Base-by-base conservation (phyloP, 2,888 invertebrate species). In the Agrochola macilenta region DNA sequence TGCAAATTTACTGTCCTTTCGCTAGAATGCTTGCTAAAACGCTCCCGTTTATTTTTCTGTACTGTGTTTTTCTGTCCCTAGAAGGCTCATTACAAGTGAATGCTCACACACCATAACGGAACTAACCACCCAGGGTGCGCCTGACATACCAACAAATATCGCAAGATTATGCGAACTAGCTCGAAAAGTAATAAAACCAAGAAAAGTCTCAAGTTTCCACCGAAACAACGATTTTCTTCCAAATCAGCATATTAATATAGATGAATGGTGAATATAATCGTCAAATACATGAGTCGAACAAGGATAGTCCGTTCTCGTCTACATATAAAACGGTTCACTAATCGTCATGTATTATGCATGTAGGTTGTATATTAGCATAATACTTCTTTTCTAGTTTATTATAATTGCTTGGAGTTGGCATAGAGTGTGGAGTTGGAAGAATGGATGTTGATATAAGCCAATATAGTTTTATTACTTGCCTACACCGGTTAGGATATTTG, bases 351-450 rank as follows among this genome's bases (percentile, higher is more conserved):
- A 78, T 88, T 85, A 90, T 89, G 86, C 83, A 90, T 91, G 81
- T 89, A 87, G 85, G 83, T 76, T 88, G 84, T 63, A 63, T 77
- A 89, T 91, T 90, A 79, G n/a, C 88, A 90, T 91, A 89, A 84
- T 84, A 87, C 78, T 75, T 85, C 68, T 79, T 75, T 86, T 88
- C 69, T 74, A 76, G 63, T 84, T 87, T 87, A 86, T 80, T 88
- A 86, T 81, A 84, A 86, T 86, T 88, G 81, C 72, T 71, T 74
- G 46, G 12, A n/a, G 57, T 64, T 30, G 71, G n/a, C 75, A 84
- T 52, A 83, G 82, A 87, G 26, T 78, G 76, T 68, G 17, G 39
- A 78, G 64, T 69, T 69, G 14, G 35, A 1, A 76, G 81, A 84
- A 26, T 63, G 17, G 65, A 74, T 30, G 23, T n/a, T 74, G 1